phyloP scores from a whole-genome alignment of 1,140 invertebrate genomes.

The Venustaconcha ellipsiformis region DNA sequence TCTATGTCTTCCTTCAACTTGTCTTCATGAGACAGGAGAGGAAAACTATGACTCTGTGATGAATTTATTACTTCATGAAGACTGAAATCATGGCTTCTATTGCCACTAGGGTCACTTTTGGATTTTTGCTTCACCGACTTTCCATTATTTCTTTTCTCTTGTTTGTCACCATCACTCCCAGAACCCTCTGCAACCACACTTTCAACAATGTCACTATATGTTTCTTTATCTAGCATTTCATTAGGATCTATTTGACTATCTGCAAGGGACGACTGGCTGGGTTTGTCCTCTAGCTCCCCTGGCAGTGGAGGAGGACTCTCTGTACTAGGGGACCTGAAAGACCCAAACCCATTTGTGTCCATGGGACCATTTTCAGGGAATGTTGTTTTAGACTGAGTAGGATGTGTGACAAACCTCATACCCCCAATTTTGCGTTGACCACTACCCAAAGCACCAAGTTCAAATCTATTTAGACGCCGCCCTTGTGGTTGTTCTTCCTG shows the following conservation, averaged over 20 bases:
- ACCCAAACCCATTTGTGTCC: constrained; percentile 60
- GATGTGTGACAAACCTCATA: constrained; percentile 57
- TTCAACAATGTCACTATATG: constrained; percentile 45
- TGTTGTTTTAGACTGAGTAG: constrained; percentile 50
- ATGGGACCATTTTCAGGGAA: constrained; percentile 50
- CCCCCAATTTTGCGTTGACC: constrained; percentile 64
- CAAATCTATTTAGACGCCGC: constrained; percentile 14
- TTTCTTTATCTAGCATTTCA: constrained; percentile 38
- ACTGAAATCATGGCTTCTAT: constrained; percentile 50
- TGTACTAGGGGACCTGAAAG: constrained; percentile 39
- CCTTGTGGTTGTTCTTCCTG: constrained; percentile 6
- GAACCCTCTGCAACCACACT: constrained; percentile 36
- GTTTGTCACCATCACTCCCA: constrained; percentile 30
- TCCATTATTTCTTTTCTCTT: constrained; percentile 45
- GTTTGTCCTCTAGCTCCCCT: constrained; percentile 19
- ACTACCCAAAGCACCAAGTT: constrained; percentile 7
- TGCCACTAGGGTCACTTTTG: constrained; percentile 64
- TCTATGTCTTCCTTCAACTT: neutral
- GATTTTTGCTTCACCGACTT: constrained; percentile 64
- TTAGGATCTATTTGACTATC: constrained; percentile 54
- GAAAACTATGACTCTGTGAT: constrained; percentile 50
- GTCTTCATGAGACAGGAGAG: constrained; percentile 44
- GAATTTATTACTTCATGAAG: constrained; percentile 34
- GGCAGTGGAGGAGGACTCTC: constrained; percentile 30
- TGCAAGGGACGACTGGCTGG: constrained; percentile 50